These are phyloP conservation scores for Drosophila multiciliata DNA, from an alignment of 2,888 invertebrate species.

Conservation along the genomic window DNA sequence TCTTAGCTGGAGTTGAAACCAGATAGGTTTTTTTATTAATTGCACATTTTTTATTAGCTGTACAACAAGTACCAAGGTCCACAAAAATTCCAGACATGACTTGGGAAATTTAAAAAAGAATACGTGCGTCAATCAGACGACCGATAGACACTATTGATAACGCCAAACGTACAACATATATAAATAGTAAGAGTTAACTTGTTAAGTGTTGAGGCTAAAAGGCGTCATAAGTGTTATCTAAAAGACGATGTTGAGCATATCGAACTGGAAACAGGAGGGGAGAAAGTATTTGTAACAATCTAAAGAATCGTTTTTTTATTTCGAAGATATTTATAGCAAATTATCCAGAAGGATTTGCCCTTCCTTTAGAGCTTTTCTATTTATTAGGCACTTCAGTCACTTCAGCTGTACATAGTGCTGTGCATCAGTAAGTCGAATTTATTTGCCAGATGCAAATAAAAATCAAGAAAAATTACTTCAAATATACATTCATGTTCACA, in stretches of 20 bases:
- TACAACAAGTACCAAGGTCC: constrained; percentile 3
- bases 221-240: constrained; percentile 7
- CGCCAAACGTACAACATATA: not conserved
- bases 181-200: constrained; percentile 3
- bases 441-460: constrained; percentile 45
- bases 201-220: constrained; percentile 14
- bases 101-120: not conserved
- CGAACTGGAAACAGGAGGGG: not conserved
- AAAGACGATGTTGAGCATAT: not conserved
- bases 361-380: not conserved
- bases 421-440: constrained; percentile 28
- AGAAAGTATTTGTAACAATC: not conserved
- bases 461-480: constrained; percentile 51
- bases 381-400: not conserved
- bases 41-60: not conserved
- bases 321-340: not conserved
- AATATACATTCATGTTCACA: constrained; percentile 1
- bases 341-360: not conserved
- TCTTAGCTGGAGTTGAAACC: not conserved
- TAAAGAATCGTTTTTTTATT: not conserved
- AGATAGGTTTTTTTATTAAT: not conserved
- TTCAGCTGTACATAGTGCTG: constrained; percentile 2
- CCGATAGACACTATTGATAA: constrained; percentile 29
- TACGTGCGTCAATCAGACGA: not conserved
- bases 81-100: not conserved